Conservation (phyloP, 2,888 invertebrate genomes). For the Athrips mouffetella region DNA sequence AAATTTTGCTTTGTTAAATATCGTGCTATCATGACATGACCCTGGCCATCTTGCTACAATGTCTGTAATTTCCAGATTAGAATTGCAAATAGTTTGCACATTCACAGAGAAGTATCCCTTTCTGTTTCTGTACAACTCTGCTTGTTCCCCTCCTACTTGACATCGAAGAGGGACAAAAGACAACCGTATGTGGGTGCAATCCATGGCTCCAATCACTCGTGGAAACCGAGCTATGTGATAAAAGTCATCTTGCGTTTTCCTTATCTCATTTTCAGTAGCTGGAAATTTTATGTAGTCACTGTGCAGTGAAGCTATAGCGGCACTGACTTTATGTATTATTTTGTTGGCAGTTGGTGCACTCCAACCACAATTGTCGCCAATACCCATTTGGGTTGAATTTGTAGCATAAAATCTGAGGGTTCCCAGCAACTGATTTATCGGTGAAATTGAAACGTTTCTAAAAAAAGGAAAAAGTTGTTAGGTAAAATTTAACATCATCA, state of each 20-base stretch:
- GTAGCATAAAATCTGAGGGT: slow-evolving; percentile 17
- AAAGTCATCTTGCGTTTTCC: not conserved
- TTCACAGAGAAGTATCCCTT: slow-evolving; percentile 23
- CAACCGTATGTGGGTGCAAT: slow-evolving; percentile 21
- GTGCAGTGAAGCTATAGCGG: slow-evolving; percentile 9
- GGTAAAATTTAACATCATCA: not conserved
- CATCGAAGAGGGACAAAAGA: slow-evolving; percentile 2
- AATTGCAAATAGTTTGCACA: slow-evolving; percentile 19
- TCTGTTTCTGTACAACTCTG: slow-evolving; percentile 21
- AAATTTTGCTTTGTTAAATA: slow-evolving; percentile 22
- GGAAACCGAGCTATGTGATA: slow-evolving; percentile 10
- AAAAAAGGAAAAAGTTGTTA: not conserved
- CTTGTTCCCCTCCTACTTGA: slow-evolving; percentile 16
- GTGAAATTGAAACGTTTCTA: slow-evolving; percentile 11
- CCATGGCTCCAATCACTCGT: slow-evolving; percentile 10
- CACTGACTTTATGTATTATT: slow-evolving; percentile 8
- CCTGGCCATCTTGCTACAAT: slow-evolving; percentile 20
- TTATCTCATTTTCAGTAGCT: not conserved
- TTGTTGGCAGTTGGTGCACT: slow-evolving; percentile 14
- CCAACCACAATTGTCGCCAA: slow-evolving; percentile 13
- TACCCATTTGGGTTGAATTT: slow-evolving; percentile 11
- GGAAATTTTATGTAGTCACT: slow-evolving; percentile 6
- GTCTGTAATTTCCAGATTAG: slow-evolving; percentile 17
- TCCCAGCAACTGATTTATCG: slow-evolving; percentile 12
- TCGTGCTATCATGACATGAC: slow-evolving; percentile 19